phyloP scores from a whole-genome alignment of 2,888 invertebrate genomes.

The Agrochola lota region DNA sequence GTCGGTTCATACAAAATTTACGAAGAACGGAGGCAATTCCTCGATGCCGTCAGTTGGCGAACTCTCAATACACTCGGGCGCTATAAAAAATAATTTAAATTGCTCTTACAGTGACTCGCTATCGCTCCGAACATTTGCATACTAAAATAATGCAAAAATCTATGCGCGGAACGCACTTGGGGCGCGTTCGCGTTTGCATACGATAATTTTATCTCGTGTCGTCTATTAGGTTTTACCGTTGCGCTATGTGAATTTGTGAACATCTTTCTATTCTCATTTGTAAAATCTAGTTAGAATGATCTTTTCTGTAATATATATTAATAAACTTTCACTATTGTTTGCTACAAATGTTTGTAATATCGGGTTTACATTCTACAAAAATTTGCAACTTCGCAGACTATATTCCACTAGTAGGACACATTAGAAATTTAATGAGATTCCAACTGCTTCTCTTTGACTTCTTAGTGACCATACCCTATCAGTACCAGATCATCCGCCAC shows the following conservation, averaged over 20 bases:
- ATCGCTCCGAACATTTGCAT: constrained; percentile 89
- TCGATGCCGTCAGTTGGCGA: constrained; percentile 79
- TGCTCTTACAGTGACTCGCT: constrained; percentile 89
- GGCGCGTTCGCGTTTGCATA: constrained; percentile 76
- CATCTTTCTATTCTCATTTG: not conserved
- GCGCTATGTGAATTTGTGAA: not conserved
- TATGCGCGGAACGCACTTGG: constrained; percentile 86
- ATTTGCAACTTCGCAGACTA: not conserved
- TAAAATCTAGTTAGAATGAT: not conserved
- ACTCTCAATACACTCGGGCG: constrained; percentile 89
- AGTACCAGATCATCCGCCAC: constrained; percentile 14
- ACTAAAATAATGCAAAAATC: constrained; percentile 91
- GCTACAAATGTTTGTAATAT: not conserved
- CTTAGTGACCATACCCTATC: not conserved
- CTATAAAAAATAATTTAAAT: constrained; percentile 91
- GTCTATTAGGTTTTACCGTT: constrained; percentile 11
- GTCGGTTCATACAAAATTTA: constrained; percentile 84
- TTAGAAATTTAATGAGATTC: not conserved
- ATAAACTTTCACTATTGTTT: not conserved
- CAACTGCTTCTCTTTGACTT: not conserved
- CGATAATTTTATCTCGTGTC: constrained; percentile 54
- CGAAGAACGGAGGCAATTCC: constrained; percentile 82
- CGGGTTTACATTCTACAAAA: not conserved
- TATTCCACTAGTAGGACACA: not conserved
- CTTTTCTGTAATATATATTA: not conserved